Evolutionary conservation across 2,888 invertebrate species (phyloP), one percentile per base, ranked within the genome.

Genomic region (Noctua fimbriata): DNA sequence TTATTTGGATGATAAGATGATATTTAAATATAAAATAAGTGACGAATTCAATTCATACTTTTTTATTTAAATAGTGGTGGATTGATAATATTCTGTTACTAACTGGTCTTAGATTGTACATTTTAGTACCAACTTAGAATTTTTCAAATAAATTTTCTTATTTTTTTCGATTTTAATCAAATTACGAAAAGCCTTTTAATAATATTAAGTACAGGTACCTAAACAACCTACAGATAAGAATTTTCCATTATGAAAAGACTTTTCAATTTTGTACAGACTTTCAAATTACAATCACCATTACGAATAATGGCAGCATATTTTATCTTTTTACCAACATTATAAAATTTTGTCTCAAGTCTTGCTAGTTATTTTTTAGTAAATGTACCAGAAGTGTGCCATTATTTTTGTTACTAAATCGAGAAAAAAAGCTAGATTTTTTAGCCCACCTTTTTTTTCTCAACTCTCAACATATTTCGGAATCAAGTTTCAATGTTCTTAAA

Each of bases 281-380:
- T 41, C 21, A 72, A 63, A 70, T 58, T 65, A 47, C 70, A 71
- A 44, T 73, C 21, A 24, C n/a, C 49, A 67, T 70, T 82, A 82
- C 21, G 36, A 55, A 63, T 60, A 69, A 82, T 32, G 60, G 6
- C 60, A 41, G 24, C 28, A 65, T 36, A 47, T n/a, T 47, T 66
- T 9, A 81, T 73, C 24, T 16, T 21, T 3, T 49, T 49, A 28
- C 36, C 4, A 0, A 4, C 18, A 32, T 3, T 44, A 0, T 52
- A 5, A 49, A 76, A 10, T 1, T 4, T n/a, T 60, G 16, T 60
- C 14, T 21, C 6, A 49, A 7, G 2, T n/a, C 2, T n/a, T 47
- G 16, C 7, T 60, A 60, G 28, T 18, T 32, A 63, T 60, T 18
- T 63, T 24, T 4, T 12, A 24, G 16, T 6, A 16, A 24, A 66